Evolutionary conservation across 1,140 invertebrate species (phyloP).

Genomic region (Araneus ventricosus): DNA sequence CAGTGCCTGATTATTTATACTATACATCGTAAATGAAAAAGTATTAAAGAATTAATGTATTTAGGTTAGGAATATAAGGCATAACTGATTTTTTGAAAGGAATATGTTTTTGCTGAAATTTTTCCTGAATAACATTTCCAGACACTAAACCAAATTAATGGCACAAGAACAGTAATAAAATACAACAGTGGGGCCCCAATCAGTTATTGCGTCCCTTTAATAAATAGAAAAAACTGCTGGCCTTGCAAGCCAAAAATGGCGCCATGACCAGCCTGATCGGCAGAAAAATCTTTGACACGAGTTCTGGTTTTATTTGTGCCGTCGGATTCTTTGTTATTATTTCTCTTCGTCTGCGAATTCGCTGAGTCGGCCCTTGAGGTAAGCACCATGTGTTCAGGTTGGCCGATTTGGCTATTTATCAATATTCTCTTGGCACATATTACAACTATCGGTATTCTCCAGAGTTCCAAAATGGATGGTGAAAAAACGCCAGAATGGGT

Average conservation of each 20-base stretch:
- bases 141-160: neutral
- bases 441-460: slow-evolving; percentile 42
- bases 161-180: neutral
- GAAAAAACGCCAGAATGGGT: neutral
- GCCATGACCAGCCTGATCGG: neutral
- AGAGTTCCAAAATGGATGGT: slow-evolving; percentile 1
- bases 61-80: too few species aligned
- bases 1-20: too few species aligned
- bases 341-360: slow-evolving; percentile 37
- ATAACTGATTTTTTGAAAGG: too few species aligned
- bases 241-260: slow-evolving; percentile 21
- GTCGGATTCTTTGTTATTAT: slow-evolving; percentile 45
- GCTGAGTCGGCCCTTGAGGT: slow-evolving; percentile 46
- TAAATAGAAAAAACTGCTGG: neutral
- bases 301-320: neutral
- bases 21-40: too few species aligned
- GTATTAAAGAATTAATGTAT: too few species aligned
- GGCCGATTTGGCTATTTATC: slow-evolving; percentile 68
- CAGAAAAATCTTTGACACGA: slow-evolving; percentile 18
- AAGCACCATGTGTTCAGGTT: slow-evolving; percentile 56
- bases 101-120: too few species aligned
- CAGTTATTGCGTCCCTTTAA: neutral
- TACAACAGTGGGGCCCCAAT: neutral
- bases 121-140: too few species aligned
- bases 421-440: slow-evolving; percentile 62